These are phyloP conservation scores for Hoplostethus atlanticus DNA, from an alignment of 2,797 vertebrate genomes.

Conservation along the genomic window DNA sequence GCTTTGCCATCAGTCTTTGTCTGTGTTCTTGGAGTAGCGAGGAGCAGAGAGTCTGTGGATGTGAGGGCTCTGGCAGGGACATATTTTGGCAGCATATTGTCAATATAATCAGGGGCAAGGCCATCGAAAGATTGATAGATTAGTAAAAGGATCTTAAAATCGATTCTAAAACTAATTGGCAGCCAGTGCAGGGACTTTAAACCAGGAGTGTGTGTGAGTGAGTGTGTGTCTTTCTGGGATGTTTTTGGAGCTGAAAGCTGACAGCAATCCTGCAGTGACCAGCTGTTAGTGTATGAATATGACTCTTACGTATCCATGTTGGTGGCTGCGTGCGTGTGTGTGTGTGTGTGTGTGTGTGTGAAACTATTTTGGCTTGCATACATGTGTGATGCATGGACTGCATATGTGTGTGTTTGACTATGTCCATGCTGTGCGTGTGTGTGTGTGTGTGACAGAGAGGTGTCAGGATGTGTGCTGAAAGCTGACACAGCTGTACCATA, in stretches of 20 bases:
- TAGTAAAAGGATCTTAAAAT: too few relatives aligned
- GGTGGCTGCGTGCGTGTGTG: background rate
- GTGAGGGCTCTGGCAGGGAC: too few relatives aligned
- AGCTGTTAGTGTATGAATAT: too few relatives aligned
- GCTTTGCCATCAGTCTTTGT: too few relatives aligned
- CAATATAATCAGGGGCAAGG: too few relatives aligned
- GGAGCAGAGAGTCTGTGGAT: too few relatives aligned
- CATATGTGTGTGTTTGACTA: slow-evolving; percentile 16
- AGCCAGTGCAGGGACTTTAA: too few relatives aligned
- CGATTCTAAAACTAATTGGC: too few relatives aligned
- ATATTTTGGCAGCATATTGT: too few relatives aligned
- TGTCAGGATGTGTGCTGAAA: slow-evolving; percentile 45
- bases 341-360: background rate
- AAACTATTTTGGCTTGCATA: background rate
- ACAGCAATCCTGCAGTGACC: background rate
- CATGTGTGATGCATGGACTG: background rate
- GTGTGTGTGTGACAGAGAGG: background rate
- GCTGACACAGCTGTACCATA: slow-evolving; percentile 64
- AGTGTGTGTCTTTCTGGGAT: background rate
- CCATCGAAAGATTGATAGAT: too few relatives aligned
- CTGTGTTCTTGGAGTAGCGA: too few relatives aligned
- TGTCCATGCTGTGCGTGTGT: slow-evolving; percentile 5
- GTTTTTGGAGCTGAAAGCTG: slow-evolving; percentile 2
- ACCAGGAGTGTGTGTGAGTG: slow-evolving; percentile 5
- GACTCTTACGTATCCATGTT: too few relatives aligned